Evolutionary conservation across 2,113 vertebrate genomes (phyloP).

Genomic region (Hippocampus guttulatus): DNA sequence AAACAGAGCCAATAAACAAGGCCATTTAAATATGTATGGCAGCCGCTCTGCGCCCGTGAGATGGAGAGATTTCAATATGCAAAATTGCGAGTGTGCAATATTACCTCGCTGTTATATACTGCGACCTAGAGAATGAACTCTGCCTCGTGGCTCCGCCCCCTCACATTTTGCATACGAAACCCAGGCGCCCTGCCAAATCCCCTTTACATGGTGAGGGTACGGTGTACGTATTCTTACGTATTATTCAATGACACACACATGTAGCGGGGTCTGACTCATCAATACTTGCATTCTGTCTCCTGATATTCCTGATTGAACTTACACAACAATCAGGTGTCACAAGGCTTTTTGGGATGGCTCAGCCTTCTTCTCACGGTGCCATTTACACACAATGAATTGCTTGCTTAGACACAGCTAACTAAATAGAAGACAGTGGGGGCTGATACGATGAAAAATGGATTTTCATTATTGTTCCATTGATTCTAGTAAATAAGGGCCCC

Average conservation of each 20-base stretch:
- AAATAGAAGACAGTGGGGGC: slow-evolving; percentile 97
- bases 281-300: not conserved
- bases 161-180: slow-evolving; percentile 38
- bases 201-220: not conserved
- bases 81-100: slow-evolving; percentile 46
- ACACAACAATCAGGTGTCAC: slow-evolving; percentile 26
- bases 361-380: slow-evolving; percentile 85
- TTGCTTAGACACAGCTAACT: slow-evolving; percentile 99
- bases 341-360: slow-evolving; percentile 42
- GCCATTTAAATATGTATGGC: slow-evolving; percentile 47
- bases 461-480: slow-evolving; percentile 99
- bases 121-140: slow-evolving; percentile 44
- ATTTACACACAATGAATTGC: slow-evolving; percentile 99
- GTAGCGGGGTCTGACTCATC: slow-evolving; percentile 32
- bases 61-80: slow-evolving; percentile 58
- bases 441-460: slow-evolving; percentile 99
- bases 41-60: slow-evolving; percentile 18
- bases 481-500: slow-evolving; percentile 99
- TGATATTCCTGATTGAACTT: not conserved
- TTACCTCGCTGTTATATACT: slow-evolving; percentile 39
- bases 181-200: slow-evolving; percentile 29
- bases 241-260: slow-evolving; percentile 14
- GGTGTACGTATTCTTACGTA: not conserved
- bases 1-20: slow-evolving; percentile 62
- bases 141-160: slow-evolving; percentile 20